Evolutionary conservation across 2,888 invertebrate genomes (phyloP), one percentile per base, ranked within the genome.

Genomic region (Macaria liturata): DNA sequence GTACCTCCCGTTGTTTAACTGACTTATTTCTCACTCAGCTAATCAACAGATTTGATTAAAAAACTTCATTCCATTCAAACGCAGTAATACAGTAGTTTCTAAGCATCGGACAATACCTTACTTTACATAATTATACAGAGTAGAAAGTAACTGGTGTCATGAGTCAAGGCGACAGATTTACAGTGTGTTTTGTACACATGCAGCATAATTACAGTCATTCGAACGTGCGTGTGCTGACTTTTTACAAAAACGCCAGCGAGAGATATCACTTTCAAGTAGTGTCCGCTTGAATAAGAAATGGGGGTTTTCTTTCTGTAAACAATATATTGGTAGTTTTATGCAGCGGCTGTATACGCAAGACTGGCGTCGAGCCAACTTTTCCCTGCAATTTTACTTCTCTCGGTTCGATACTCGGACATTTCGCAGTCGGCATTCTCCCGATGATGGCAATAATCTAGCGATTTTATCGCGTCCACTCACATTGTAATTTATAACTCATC

Each of bases 381-480:
- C 82, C 83, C 77, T 85, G 85, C 85, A 81, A 78, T 83, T 84
- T 85, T 81, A 84, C 82, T 75, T 79, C 71, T 70, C 72, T 67
- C 72, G 72, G 75, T 75, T 82, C 79, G 75, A 83, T 81, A 80
- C 79, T 68, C 70, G 72, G 79, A 81, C 78, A 77, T 81, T 86
- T 83, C 78, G 80, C 83, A 83, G 83, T 75, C 76, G 73, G 72
- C 72, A 76, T 80, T 77, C 81, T 84, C 79, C 78, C 80, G 75
- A 75, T 74, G 74, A 84, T 78, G 82, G 86, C 81, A 86, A 86
- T 87, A 88, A 87, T 82, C 83, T 87, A 84, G 81, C 78, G 75
- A 75, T 69, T 81, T 83, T 80, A 80, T 75, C 75, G 69, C 75
- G 75, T 75, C 73, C 62, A 72, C 71, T 64, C 66, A 66, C 67